These are phyloP conservation scores for Minunthozetes semirufus DNA, from an alignment of 2,888 invertebrate species.

Conservation along the genomic window DNA sequence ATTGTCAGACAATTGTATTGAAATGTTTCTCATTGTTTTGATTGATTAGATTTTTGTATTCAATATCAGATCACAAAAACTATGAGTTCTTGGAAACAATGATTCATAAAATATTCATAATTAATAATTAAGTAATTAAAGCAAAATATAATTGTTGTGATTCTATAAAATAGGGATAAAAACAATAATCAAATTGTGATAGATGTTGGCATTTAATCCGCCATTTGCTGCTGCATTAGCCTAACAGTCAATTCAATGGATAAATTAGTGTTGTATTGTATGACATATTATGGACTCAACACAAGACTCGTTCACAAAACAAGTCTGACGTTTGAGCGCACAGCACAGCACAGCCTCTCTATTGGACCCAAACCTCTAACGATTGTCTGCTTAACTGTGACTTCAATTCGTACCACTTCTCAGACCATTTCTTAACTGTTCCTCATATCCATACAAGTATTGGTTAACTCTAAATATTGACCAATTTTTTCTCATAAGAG, in stretches of 20 bases:
- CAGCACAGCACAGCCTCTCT: not conserved
- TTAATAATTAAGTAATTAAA: too few species aligned
- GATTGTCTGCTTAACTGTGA: too few species aligned
- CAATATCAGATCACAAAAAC: not conserved
- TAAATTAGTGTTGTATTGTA: not conserved
- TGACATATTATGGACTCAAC: not conserved
- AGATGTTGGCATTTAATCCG: constrained; percentile 27
- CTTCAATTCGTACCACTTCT: too few species aligned
- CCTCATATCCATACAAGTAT: too few species aligned
- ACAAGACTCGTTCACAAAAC: constrained; percentile 4
- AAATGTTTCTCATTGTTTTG: constrained; percentile 16
- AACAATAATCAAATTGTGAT: not conserved
- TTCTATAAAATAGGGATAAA: too few species aligned
- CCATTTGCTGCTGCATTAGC: constrained; percentile 31
- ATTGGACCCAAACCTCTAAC: constrained; percentile 2
- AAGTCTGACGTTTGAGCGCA: constrained; percentile 10
- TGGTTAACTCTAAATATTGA: too few species aligned
- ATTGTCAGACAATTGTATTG: constrained; percentile 4
- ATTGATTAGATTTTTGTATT: not conserved
- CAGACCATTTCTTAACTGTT: too few species aligned
- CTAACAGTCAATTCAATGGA: not conserved
- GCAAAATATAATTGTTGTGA: too few species aligned
- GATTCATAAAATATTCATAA: not conserved
- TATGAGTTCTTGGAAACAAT: not conserved
- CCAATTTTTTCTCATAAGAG: too few species aligned